These are phyloP conservation scores for Nymphalis c-album DNA, from an alignment of 2,888 invertebrate genomes.

Conservation along the genomic window DNA sequence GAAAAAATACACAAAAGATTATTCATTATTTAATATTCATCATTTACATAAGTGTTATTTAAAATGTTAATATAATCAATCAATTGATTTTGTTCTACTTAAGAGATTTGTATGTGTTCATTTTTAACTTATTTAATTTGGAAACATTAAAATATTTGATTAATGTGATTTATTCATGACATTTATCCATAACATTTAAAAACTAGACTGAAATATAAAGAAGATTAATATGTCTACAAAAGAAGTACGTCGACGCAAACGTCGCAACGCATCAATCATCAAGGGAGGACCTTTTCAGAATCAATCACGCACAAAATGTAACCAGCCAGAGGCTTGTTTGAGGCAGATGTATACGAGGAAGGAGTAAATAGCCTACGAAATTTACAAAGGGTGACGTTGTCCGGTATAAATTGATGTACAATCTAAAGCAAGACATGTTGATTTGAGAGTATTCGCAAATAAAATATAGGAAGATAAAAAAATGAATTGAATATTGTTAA, in stretches of 20 bases:
- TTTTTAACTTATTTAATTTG: too few species aligned
- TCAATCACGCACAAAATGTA: constrained; percentile 36
- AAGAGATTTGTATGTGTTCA: neutral
- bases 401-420: neutral
- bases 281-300: constrained; percentile 34
- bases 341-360: constrained; percentile 15
- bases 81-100: neutral
- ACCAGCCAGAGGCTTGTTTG: constrained; percentile 20
- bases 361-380: constrained; percentile 6
- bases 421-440: neutral
- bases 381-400: neutral
- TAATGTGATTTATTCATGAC: neutral
- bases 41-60: too few species aligned
- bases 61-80: neutral
- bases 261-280: constrained; percentile 33
- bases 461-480: too few species aligned
- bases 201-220: constrained; percentile 14
- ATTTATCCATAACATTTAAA: constrained; percentile 6
- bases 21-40: too few species aligned
- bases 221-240: constrained; percentile 31
- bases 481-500: too few species aligned
- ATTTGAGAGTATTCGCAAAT: too few species aligned
- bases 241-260: constrained; percentile 26
- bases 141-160: too few species aligned
- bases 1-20: too few species aligned